phyloP scores from a whole-genome alignment of 2,888 invertebrate species.

The Cerceris ruficornis region DNA sequence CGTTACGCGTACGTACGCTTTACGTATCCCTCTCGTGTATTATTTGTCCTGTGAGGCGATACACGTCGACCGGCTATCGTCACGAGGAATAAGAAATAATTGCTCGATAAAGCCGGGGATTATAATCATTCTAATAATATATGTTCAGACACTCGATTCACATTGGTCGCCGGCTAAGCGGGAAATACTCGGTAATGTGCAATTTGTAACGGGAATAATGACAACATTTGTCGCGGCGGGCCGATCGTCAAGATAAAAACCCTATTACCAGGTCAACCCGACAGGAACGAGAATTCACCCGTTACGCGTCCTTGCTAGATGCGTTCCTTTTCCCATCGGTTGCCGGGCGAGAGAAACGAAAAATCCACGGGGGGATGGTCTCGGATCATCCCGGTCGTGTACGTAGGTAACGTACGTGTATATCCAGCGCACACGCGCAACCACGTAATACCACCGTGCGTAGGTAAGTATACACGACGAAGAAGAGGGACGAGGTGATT shows the following conservation, averaged over 20 bases:
- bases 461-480: constrained; percentile 47
- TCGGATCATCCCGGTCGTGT: no score
- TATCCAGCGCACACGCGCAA: no score
- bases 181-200: background rate
- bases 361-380: no score
- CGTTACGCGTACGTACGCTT: background rate
- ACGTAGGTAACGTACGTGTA: no score
- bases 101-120: no score
- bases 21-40: background rate
- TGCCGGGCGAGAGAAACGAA: no score
- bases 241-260: constrained; percentile 5
- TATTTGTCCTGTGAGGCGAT: background rate
- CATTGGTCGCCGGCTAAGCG: no score
- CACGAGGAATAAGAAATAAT: background rate
- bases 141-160: no score
- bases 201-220: background rate
- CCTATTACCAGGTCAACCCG: background rate
- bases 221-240: background rate
- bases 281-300: background rate
- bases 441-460: constrained; percentile 26
- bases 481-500: constrained; percentile 65
- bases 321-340: no score
- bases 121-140: no score
- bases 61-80: background rate
- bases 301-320: background rate